Base-by-base conservation (phyloP, 1,140 invertebrate genomes). In the Meloidogyne exigua region DNA sequence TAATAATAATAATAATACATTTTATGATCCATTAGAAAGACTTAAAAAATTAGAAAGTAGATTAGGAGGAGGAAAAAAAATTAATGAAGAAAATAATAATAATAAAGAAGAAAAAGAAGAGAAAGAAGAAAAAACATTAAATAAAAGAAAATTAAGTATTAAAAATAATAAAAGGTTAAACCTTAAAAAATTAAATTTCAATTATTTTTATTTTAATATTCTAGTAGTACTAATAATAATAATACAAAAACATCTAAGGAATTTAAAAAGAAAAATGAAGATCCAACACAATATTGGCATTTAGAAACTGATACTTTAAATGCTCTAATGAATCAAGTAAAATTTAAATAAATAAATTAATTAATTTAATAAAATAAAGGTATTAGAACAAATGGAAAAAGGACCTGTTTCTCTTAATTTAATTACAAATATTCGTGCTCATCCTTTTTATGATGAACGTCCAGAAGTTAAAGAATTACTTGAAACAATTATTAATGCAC, bases 391-490 rank as follows among this genome's bases (percentile, higher is more conserved):
- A 72, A 87, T 87, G 84, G 85, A 87, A 65, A 83, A 82, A 26
- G 86, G 86, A 2, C 82, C 83, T 0, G 86, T 87, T 28, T 83
- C 77, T 64, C 66, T 87, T 72, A 86, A 87, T 67, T 67, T 87
- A 12, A 76, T 87, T 44, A 79, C 81, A 7, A 70, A 83, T 71
- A 81, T 87, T 44, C 82, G 87, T 57, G 84, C 83, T 2, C 86
- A 87, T 81, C 84, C 84, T 25, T 68, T 82, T 15, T 87, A 87
- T 75, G 80, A 86, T 67, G 65, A 84, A 57, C 72, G 85, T 18
- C 86, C 85, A 49, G 85, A 85, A 83, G 84, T 86, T 12, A 87
- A 87, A 64, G 86, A 86, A 75, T 78, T 86, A 21, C 75, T 86
- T 0, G 85, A 86, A 64, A 87, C 86, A 23, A 86, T 86, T 21